phyloP scores from a whole-genome alignment of 1,140 invertebrate species.

The Macrosteles quadrilineatus region DNA sequence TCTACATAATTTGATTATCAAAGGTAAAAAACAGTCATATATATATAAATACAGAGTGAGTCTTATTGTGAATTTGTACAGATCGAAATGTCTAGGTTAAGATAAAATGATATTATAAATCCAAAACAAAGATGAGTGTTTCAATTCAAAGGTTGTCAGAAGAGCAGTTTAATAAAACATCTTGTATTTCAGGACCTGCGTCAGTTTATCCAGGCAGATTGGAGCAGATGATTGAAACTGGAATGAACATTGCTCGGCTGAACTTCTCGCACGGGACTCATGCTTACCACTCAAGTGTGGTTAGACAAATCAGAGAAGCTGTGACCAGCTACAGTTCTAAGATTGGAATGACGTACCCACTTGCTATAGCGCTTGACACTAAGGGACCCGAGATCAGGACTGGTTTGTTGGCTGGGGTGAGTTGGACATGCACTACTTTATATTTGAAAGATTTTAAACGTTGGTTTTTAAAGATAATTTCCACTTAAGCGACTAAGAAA shows the following conservation, averaged over 20 bases:
- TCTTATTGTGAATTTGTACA: too few species aligned
- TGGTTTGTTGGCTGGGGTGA: conserved; percentile 88
- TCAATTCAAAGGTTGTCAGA: too few species aligned
- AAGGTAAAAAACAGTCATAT: too few species aligned
- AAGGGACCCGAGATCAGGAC: conserved; percentile 98
- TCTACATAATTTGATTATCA: too few species aligned
- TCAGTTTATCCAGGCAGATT: conserved; percentile 81
- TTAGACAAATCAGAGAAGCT: conserved; percentile 84
- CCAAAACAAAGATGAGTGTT: too few species aligned
- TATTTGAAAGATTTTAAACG: too few species aligned
- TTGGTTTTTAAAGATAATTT: too few species aligned
- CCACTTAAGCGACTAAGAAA: too few species aligned
- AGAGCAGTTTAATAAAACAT: too few species aligned
- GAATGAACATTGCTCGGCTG: conserved; percentile 97
- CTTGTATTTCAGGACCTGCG: conserved; percentile 77
- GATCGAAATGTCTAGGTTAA: too few species aligned
- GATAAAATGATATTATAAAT: too few species aligned
- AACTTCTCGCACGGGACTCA: conserved; percentile 98
- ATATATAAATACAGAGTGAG: too few species aligned
- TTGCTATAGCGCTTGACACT: conserved; percentile 96
- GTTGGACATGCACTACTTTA: conserved; percentile 46
- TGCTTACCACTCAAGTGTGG: conserved; percentile 92
- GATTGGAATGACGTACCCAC: conserved; percentile 72
- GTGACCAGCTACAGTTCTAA: conserved; percentile 76
- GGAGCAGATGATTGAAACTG: conserved; percentile 95